Evolutionary conservation across 2,888 invertebrate genomes (phyloP), one percentile per base, ranked within the genome.

Genomic region (Caradrina kadenii): DNA sequence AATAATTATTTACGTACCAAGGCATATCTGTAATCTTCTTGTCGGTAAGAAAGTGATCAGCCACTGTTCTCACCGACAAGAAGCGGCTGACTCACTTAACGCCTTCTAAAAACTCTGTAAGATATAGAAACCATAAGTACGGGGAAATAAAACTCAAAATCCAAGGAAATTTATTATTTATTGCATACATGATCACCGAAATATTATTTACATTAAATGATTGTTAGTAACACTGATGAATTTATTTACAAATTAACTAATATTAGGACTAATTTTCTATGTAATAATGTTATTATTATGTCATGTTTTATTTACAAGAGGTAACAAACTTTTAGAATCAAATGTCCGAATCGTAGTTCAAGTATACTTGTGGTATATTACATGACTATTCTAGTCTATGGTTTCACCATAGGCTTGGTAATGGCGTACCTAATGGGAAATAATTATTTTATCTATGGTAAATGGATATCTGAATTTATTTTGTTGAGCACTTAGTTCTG

Each of bases 141-240:
- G 45, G 39, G 54, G 10, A 55, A 35, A 81, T 86, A 85, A 88
- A 76, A 84, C 76, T 73, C 69, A 69, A 59, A 69, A 53, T 70
- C 89, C 93, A 93, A 93, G 93, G 94, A 94, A 94, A 88, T 94
- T 89, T 88, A 89, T 94, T 87, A 90, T 95, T 95, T 95, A 95
- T 94, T 95, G 95, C 95, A 88, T 95, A 94, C 92, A 90, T 93
- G 91, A 94, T 94, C 94, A 94, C 92, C 90, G 92, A 95, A 95
- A 93, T 91, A 92, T 91, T 95, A 94, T 89, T 87, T 95, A 95
- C 95, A 95, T 87, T 91, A 91, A 93, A 90, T 84, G 84, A 90
- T 88, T 90, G 10, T 91, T 89, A 89, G 90, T 93, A 94, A 95
- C 95, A 94, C 89, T 90, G 92, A 93, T 92, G 89, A 91, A 87